Evolutionary conservation across 1,140 invertebrate species (phyloP).

Genomic region (Scaptomyza hsui): DNA sequence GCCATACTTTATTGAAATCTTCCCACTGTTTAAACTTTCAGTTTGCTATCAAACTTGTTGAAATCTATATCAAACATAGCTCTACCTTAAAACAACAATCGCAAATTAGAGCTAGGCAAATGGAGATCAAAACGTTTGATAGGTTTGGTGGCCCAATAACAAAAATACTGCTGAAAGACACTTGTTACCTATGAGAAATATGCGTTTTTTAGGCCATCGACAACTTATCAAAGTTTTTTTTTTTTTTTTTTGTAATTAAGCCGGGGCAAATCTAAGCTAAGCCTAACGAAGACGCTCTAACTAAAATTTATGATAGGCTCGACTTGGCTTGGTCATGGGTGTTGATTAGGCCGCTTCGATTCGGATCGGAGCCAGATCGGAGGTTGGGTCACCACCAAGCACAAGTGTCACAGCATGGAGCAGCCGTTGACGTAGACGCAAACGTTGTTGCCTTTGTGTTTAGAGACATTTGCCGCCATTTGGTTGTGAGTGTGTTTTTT

Average conservation of each 20-base stretch:
- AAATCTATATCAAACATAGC: conserved; percentile 9
- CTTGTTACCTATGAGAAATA: conserved; percentile 66
- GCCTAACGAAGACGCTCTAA: conserved; percentile 54
- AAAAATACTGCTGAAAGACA: conserved; percentile 43
- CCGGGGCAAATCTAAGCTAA: conserved; percentile 28
- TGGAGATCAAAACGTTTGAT: conserved; percentile 29
- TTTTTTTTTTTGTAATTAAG: conserved; percentile 62
- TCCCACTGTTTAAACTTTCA: too few relatives aligned
- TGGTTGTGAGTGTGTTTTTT: conserved; percentile 59
- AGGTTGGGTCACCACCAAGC: conserved; percentile 32
- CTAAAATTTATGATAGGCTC: conserved; percentile 69
- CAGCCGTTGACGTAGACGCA: conserved; percentile 52
- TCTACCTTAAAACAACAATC: conserved; percentile 42
- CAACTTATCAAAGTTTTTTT: conserved; percentile 57
- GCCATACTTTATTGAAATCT: too few relatives aligned
- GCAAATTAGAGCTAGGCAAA: conserved; percentile 56
- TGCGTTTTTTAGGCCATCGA: conserved; percentile 60
- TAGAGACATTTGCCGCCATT: conserved; percentile 71
- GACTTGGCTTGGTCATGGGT: conserved; percentile 64
- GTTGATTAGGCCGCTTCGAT: conserved; percentile 62
- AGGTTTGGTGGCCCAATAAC: conserved; percentile 42
- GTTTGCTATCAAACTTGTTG: neutral
- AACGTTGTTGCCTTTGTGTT: conserved; percentile 64
- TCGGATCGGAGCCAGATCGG: neutral
- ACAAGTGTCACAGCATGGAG: conserved; percentile 80